phyloP scores from a whole-genome alignment of 1,140 invertebrate genomes.

The Coenobita brevimanus region DNA sequence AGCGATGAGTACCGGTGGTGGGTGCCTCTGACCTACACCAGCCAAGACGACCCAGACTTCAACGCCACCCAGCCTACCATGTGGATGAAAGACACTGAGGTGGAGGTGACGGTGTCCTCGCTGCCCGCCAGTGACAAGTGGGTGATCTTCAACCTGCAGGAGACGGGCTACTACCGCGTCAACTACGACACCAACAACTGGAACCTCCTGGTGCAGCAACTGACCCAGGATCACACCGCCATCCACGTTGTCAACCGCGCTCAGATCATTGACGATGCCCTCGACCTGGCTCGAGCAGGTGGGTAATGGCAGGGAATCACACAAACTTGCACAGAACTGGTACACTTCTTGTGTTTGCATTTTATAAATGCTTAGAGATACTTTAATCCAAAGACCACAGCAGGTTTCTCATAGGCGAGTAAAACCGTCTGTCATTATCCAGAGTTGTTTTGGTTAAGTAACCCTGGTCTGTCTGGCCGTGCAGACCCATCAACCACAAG shows the following conservation, averaged over 20 bases:
- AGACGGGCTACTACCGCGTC: slow-evolving; percentile 76
- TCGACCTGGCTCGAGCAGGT: slow-evolving; percentile 83
- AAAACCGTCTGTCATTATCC: no score
- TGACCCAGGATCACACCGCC: slow-evolving; percentile 71
- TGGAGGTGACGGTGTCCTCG: slow-evolving; percentile 18
- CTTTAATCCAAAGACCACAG: no score
- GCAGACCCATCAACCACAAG: no score
- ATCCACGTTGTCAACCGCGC: slow-evolving; percentile 77
- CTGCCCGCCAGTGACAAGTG: slow-evolving; percentile 50
- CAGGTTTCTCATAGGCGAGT: no score
- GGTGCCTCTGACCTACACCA: slow-evolving; percentile 88
- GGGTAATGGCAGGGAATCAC: no score
- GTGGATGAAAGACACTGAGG: slow-evolving; percentile 76
- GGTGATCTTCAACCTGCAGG: slow-evolving; percentile 65
- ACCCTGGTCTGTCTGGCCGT: no score
- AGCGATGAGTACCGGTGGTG: slow-evolving; percentile 78
- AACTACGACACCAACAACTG: slow-evolving; percentile 77
- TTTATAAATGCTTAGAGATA: no score
- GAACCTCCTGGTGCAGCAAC: slow-evolving; percentile 73
- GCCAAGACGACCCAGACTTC: slow-evolving; percentile 79
- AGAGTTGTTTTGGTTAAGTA: no score
- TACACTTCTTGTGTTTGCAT: no score
- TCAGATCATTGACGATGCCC: slow-evolving; percentile 84
- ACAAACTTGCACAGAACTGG: no score
- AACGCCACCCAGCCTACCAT: slow-evolving; percentile 79